Percentiles rank a stretch among this genome's conserved stretches.
Evolutionary conservation across 2,797 vertebrate genomes (phyloP).

Genomic region (Ispidina picta): DNA sequence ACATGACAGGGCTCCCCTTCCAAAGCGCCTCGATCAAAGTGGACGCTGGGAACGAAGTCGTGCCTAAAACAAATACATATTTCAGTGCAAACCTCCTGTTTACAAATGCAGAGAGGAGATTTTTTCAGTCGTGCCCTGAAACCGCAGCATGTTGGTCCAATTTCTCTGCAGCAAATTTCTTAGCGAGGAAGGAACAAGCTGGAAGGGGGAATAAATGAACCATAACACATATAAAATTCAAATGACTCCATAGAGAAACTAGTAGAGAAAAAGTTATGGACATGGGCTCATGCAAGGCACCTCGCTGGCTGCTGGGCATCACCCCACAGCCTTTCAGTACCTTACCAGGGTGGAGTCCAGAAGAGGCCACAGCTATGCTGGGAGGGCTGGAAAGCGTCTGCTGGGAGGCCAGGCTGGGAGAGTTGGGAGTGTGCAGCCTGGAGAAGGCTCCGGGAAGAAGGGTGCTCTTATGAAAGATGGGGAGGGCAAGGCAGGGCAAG

Average conservation of each 20-base stretch:
- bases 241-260: accelerated
- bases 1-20: neutral
- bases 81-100: neutral
- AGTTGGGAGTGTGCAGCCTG: neutral
- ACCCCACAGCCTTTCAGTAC: too few relatives aligned
- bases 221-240: accelerated
- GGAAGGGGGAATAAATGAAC: neutral
- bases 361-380: neutral
- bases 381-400: too few relatives aligned
- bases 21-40: neutral
- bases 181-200: neutral
- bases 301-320: too few relatives aligned
- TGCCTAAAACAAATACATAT: neutral
- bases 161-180: neutral
- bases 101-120: neutral
- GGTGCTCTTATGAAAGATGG: neutral
- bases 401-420: neutral
- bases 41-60: neutral
- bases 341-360: too few relatives aligned
- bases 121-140: neutral
- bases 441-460: neutral
- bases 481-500: neutral
- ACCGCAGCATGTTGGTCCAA: neutral
- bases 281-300: too few relatives aligned
- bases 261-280: neutral